phyloP scores from a whole-genome alignment of 2,113 vertebrate genomes.

The Amia ocellicauda region DNA sequence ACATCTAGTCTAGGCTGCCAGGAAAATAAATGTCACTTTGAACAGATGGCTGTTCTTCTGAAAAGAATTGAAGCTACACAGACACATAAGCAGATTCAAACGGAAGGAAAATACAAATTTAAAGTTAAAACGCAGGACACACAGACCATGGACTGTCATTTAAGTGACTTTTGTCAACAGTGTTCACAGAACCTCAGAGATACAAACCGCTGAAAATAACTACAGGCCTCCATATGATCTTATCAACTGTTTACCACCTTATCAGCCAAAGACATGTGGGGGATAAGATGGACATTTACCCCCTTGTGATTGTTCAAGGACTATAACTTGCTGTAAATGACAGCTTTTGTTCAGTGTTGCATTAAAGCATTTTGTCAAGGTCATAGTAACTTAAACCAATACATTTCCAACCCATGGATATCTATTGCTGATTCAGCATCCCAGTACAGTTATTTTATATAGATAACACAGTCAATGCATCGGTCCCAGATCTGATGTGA shows the following conservation, averaged over 20 bases:
- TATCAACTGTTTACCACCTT: slow-evolving; percentile 16
- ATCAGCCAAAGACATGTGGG: slow-evolving; percentile 28
- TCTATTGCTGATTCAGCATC: too few relatives aligned
- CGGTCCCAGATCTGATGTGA: too few relatives aligned
- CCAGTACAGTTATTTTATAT: too few relatives aligned
- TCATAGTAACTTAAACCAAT: slow-evolving; percentile 16
- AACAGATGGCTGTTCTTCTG: slow-evolving; percentile 2
- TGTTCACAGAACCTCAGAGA: neutral
- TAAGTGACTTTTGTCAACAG: neutral
- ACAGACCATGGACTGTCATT: neutral
- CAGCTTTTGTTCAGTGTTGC: neutral
- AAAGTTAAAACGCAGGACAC: too few relatives aligned
- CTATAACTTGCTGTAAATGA: neutral
- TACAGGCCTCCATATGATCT: slow-evolving; percentile 1
- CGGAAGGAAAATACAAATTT: too few relatives aligned
- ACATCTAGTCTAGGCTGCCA: neutral
- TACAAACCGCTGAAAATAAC: slow-evolving; percentile 10
- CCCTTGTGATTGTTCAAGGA: slow-evolving; percentile 6
- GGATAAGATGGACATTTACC: slow-evolving; percentile 29
- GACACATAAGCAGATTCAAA: too few relatives aligned
- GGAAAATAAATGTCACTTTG: neutral
- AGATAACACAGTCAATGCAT: too few relatives aligned
- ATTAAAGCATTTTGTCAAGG: slow-evolving; percentile 28
- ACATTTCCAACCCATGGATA: slow-evolving; percentile 10
- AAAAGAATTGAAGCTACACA: neutral